Evolutionary conservation across 2,113 vertebrate species (phyloP), one percentile per base, ranked within the genome.

Genomic region (Xyliphius kryptos): DNA sequence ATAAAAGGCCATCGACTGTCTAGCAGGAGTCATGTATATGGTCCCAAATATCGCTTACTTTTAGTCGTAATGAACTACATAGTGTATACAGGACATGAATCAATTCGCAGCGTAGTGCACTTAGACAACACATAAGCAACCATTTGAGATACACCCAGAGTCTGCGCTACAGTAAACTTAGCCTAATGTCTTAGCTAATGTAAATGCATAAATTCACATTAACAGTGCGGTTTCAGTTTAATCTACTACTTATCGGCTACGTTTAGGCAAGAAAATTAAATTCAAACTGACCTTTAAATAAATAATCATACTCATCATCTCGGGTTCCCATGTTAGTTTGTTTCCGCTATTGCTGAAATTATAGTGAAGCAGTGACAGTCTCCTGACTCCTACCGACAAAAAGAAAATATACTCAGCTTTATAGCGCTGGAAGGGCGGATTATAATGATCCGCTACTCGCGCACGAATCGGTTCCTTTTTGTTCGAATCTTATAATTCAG

Each of bases 281-380:
- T 37, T 13, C 7, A 6, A 32, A 51, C 54, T 32, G 74, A 87
- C 87, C 86, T 87, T 89, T 89, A 61, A 89, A 87, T 69, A 89
- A 71, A 74, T 87, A 89, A 74, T 89, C 85, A 53, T 88, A 89
- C 69, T 89, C 87, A 15, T 89, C 87, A 52, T 89, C 87, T 50
- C 86, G 73, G 57, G 79, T 85, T 55, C 87, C 87, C 87, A 88
- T 89, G 56, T 60, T 22, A 3, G 14, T 47, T 0, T 12, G n/a
- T 38, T 71, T 47, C 61, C 61, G 61, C 17, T 54, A 37, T 13
- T 32, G 38, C 52, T 47, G 46, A 61, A 68, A 57, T 22, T 53
- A 11, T 37, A 20, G 32, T 46, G 43, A 9, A 36, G 46, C 65
- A 41, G 40, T 15, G 10, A 57, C 43, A 26, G 46, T 56, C 61